A percentile compares a stretch with the other conserved stretches of the same genome.
Conservation (phyloP, 2,888 invertebrate genomes). For the Eupithecia inturbata region DNA sequence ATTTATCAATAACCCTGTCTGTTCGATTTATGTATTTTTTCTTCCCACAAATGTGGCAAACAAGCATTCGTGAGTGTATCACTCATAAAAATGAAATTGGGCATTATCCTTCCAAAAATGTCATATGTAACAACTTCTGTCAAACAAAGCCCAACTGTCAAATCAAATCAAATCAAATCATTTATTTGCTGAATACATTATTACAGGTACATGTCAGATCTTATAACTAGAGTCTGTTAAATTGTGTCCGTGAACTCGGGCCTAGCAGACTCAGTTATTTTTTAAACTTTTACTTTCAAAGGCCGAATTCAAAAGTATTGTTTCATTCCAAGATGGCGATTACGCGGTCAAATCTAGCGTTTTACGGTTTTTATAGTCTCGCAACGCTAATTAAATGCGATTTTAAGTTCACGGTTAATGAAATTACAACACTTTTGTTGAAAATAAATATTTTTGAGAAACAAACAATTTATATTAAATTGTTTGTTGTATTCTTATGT, state of each 20-base stretch:
- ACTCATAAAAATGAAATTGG: not conserved
- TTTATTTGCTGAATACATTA: too few species aligned
- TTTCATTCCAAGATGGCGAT: conserved; percentile 12
- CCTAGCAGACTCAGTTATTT: not conserved
- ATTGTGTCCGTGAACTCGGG: not conserved
- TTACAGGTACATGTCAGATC: too few species aligned
- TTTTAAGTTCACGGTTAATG: conserved; percentile 53
- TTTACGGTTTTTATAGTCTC: conserved; percentile 36
- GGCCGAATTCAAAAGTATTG: conserved; percentile 17
- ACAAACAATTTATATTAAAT: not conserved
- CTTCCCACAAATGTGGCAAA: too few species aligned
- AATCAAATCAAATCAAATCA: too few species aligned
- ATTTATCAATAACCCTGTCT: too few species aligned
- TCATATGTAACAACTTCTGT: not conserved
- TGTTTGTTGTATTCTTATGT: not conserved
- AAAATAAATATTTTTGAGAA: conserved; percentile 40
- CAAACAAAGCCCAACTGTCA: not conserved
- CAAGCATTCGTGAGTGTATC: too few species aligned
- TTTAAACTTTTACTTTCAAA: conserved; percentile 27
- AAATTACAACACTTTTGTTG: conserved; percentile 43
- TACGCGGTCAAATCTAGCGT: conserved; percentile 17
- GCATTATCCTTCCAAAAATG: not conserved
- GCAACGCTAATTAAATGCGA: conserved; percentile 49
- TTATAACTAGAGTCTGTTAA: too few species aligned
- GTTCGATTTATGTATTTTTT: too few species aligned